Base-by-base conservation (phyloP, 1,140 invertebrate genomes). In the Gonioctena quinquepunctata region DNA sequence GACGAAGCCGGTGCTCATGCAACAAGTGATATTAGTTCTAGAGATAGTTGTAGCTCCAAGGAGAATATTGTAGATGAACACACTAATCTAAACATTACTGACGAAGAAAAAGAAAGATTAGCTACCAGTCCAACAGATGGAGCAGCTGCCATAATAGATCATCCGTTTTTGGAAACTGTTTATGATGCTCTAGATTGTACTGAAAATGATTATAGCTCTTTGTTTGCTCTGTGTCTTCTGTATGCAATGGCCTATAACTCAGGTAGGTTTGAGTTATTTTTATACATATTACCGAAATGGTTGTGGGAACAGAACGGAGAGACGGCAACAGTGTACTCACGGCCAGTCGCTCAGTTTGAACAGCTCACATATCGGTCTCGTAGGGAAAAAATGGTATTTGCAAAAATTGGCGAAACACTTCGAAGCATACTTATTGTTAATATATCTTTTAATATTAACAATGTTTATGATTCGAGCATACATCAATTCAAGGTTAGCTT, bases 241-340 rank as follows among this genome's bases (percentile, higher is more conserved):
- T 97, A 97, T 84, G 95, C 96, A 16, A 89, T 99, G 80, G 93
- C 93, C 63, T 93, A 96, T 82, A 99, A 99, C 86, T 88, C 91
- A 90, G 96, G 97, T 96, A 84, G 83, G 66, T 64, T 70, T 52
- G n/a, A n/a, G n/a, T n/a, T n/a, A n/a, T n/a, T n/a, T n/a, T n/a
- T n/a, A n/a, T n/a, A n/a, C n/a, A n/a, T n/a, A n/a, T n/a, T n/a
- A n/a, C n/a, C n/a, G n/a, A n/a, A n/a, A n/a, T n/a, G n/a, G n/a
- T n/a, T n/a, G n/a, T n/a, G n/a, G n/a, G n/a, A n/a, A n/a, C n/a
- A n/a, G n/a, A n/a, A n/a, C n/a, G n/a, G n/a, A n/a, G n/a, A n/a
- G n/a, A n/a, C n/a, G n/a, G n/a, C n/a, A n/a, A n/a, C n/a, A n/a
- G n/a, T n/a, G n/a, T n/a, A n/a, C n/a, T n/a, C n/a, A n/a, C n/a